Base-by-base conservation (phyloP, 2,888 invertebrate genomes). In the Vesta saturnalis region DNA sequence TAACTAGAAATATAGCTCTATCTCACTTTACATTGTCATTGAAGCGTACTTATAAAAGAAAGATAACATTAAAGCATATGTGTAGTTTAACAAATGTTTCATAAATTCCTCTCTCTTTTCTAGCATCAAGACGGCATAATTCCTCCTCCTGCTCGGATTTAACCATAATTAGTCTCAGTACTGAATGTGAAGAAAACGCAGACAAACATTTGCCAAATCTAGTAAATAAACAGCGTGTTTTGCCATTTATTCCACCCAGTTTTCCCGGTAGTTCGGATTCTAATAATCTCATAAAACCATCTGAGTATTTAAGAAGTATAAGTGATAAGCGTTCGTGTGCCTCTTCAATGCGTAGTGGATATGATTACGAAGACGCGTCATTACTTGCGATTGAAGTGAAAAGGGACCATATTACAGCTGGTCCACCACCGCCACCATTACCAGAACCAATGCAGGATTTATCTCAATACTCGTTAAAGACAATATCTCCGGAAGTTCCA, bases 241-340 rank as follows among this genome's bases (percentile, higher is more conserved):
- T 95, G 75, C 94, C 96, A 73, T 96, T 96, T 87, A 92, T 96
- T 81, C 96, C 95, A 69, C 96, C 96, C 67, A 93, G 94, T 84
- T 96, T 96, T 86, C 92, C 93, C 63, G 85, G 86, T 66, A 80
- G 82, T 19, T 86, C 87, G 72, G 89, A 91, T 83, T 90, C 93
- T 69, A 92, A 95, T 85, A 90, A 92, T 69, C 89, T 96, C 75
- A 94, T 96, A 82, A 96, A 96, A 81, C 96, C 96, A 63, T 95
- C 95, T 71, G 96, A 96, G 85, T 96, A 96, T 84, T 86, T 96
- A 77, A 91, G 91, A 81, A 94, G 94, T 81, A 94, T 96, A 85
- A 85, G 85, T 77, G 87, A 87, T 76, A 87, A 87, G 74, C 82
- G 87, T 75, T 85, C 86, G 61, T 84, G 85, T 74, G 83, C 85